These are phyloP conservation scores for Drosophila fuyamai DNA, from an alignment of 1,140 invertebrate genomes.

Conservation along the genomic window DNA sequence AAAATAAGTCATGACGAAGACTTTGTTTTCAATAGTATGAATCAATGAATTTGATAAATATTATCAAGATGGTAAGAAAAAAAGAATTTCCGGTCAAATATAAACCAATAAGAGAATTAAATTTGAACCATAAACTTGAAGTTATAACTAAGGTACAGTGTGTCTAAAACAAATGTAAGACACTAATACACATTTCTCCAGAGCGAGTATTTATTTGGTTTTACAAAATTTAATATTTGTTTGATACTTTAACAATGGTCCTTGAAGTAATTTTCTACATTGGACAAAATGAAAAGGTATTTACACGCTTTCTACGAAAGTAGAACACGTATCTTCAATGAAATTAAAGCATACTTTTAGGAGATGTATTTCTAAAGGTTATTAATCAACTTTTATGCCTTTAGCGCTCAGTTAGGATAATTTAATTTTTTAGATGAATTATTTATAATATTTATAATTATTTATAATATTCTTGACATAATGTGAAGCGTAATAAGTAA, in stretches of 20 bases:
- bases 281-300: neutral
- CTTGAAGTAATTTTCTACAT: neutral
- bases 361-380: neutral
- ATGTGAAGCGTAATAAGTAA: neutral
- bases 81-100: slow-evolving; percentile 6
- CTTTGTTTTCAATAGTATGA: neutral
- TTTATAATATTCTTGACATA: too few relatives aligned
- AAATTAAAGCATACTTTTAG: neutral
- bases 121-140: neutral
- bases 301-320: neutral
- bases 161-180: too few relatives aligned
- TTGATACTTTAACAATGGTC: too few relatives aligned
- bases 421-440: too few relatives aligned
- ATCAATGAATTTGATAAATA: slow-evolving; percentile 2
- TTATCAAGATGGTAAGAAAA: neutral
- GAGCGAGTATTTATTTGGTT: too few relatives aligned
- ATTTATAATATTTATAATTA: too few relatives aligned
- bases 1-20: slow-evolving; percentile 3
- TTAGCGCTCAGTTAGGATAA: too few relatives aligned
- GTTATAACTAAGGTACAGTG: too few relatives aligned
- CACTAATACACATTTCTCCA: too few relatives aligned
- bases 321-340: neutral
- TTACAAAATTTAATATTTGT: too few relatives aligned
- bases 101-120: too few relatives aligned
- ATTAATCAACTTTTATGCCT: too few relatives aligned